Conservation (phyloP, 2,888 invertebrate species). For the Drosophila rellima region DNA sequence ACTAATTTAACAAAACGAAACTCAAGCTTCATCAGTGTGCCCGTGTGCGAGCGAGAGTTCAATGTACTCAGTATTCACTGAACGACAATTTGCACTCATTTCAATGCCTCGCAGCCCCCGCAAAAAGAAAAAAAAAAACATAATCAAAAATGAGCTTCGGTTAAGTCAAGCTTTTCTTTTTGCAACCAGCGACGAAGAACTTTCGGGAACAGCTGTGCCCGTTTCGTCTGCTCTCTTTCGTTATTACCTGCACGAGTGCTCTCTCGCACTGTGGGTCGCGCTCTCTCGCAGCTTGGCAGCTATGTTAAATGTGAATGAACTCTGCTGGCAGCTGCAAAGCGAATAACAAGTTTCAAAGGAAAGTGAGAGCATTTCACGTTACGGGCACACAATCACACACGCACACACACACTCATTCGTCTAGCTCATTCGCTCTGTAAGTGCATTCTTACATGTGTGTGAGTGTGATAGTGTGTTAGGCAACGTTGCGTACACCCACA, state of each 20-base stretch:
- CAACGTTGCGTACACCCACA: slow-evolving; percentile 48
- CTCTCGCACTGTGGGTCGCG: slow-evolving; percentile 36
- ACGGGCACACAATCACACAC: slow-evolving; percentile 24
- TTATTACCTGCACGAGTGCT: slow-evolving; percentile 47
- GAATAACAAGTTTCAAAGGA: slow-evolving; percentile 85
- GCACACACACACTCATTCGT: slow-evolving; percentile 34
- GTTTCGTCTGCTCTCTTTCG: slow-evolving; percentile 51
- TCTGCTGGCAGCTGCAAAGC: slow-evolving; percentile 72
- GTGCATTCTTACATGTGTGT: slow-evolving; percentile 4
- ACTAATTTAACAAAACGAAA: slow-evolving; percentile 34
- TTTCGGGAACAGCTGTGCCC: slow-evolving; percentile 79
- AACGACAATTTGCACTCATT: slow-evolving; percentile 74
- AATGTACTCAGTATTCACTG: slow-evolving; percentile 60
- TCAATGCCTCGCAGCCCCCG: slow-evolving; percentile 61
- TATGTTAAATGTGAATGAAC: slow-evolving; percentile 83
- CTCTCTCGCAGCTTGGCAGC: slow-evolving; percentile 40
- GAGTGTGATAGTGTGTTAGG: slow-evolving; percentile 26
- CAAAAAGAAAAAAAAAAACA: slow-evolving; percentile 26
- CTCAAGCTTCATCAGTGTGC: slow-evolving; percentile 12
- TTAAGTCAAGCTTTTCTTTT: slow-evolving; percentile 50
- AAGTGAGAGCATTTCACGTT: slow-evolving; percentile 85
- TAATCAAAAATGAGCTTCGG: slow-evolving; percentile 23
- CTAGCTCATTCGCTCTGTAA: slow-evolving; percentile 23
- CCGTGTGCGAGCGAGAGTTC: slow-evolving; percentile 52
- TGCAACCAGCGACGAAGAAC: slow-evolving; percentile 52